Base-by-base conservation (phyloP, 2,888 invertebrate species). In the Ommatoiulus sabulosus region DNA sequence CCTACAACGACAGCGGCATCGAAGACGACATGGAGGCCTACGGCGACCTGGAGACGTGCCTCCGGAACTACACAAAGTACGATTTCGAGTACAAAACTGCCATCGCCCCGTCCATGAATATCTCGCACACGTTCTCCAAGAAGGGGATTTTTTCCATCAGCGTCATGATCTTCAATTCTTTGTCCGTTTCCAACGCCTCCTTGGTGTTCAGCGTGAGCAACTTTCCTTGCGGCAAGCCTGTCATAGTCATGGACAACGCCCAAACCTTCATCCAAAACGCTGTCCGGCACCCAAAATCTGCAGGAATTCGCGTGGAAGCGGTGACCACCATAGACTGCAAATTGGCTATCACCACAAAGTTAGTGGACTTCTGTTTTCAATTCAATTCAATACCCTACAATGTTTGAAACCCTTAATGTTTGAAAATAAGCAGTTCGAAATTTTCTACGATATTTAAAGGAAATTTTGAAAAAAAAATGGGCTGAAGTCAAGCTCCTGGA, bases 161-260 rank as follows among this genome's bases (percentile, higher is more conserved):
- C 44, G 88, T 86, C 63, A n/a, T 86, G 17, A 24, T 72, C 24
- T 88, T 88, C 20, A 88, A 86, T n/a, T 12, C 46, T 5, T 10
- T 44, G 48, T 86, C 88, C 44, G 57, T 86, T 12, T n/a, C 86
- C 44, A 48, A 44, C 8, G 15, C 86, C 44, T 88, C 88, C n/a
- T 44, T 89, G 46, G 72, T 89, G 3, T 89, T 89, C 84, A 84
- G 84, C 7, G 87, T 89, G 20, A 89, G 85, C 57, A 52, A 87
- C 84, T 89, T 89, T 20, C 87, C 89, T 8, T 89, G 89, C 63
- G 48, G 48, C 1, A 87, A 43, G 43, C 89, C 89, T 6, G n/a
- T 8, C 44, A 44, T 89, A 3, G n/a, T 35, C 17, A n/a, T 89
- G 43, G n/a, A 87, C 17, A 87, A 89, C 44, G 52, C 84, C 6